Base-by-base conservation (phyloP, 1,140 invertebrate species). In the Venturia canescens region DNA sequence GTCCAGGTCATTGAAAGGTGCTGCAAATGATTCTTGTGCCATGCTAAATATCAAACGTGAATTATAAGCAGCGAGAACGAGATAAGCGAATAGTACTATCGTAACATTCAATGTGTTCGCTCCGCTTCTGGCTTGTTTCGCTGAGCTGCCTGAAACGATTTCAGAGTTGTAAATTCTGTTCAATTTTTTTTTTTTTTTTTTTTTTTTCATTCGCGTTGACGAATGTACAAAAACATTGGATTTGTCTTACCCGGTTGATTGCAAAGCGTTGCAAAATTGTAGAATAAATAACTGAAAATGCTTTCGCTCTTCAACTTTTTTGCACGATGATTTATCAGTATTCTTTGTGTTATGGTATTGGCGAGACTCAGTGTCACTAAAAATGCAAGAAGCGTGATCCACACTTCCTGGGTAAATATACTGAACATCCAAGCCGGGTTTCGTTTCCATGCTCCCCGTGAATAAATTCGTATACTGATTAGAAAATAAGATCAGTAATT, bases 1-100 rank as follows among this genome's bases (percentile, higher is more conserved):
- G 0, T 83, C 31, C 11, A 88, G 0, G 77, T 83, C 72, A 0
- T 44, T 50, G 67, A 88, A 88, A 0, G 87, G 84, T 13, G 81
- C 50, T 13, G 13, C 53, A 0, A 82, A 44, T 11, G 72, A 53
- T 57, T 75, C 72, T n/a, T 57, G 23, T 16, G 72, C 38, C 48
- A 75, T 53, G n/a, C 72, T 75, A 27, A 57, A 27, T 18, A 75
- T 57, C 72, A 75, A 31, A 75, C n/a, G 23, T 3, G 72, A 57
- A n/a, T 50, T 75, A 27, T 75, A 75, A 5, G 11, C 50, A n/a
- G 57, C 16, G 0, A 74, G 48, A 18, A 29, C 31, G 7, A 70
- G 38, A 34, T 26, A 48, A 18, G 48, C 3, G n/a, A 72, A 70
- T 31, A 78, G 13, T 44, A 53, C 78, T 7, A 76, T 34, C 5